Evolutionary conservation across 2,888 invertebrate genomes (phyloP).

Genomic region (Ethmia dodecea): DNA sequence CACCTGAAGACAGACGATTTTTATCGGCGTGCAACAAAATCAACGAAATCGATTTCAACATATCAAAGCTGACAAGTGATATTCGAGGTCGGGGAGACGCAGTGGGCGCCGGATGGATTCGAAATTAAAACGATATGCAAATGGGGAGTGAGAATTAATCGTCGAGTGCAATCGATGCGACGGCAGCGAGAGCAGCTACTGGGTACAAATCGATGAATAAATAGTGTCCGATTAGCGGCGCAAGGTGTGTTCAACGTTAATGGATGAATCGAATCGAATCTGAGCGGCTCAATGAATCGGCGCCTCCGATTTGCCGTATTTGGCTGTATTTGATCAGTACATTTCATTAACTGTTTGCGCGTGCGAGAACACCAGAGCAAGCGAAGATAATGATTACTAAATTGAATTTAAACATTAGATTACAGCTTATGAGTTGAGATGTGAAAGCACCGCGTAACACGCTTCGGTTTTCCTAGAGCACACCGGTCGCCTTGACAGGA

Average conservation of each 20-base stretch:
- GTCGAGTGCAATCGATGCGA: constrained; percentile 60
- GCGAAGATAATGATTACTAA: constrained; percentile 20
- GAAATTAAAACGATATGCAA: constrained; percentile 74
- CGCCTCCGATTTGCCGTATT: constrained; percentile 42
- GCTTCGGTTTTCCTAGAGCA: constrained; percentile 39
- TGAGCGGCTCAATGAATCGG: constrained; percentile 52
- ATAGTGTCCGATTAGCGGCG: constrained; percentile 61
- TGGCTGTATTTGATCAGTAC: constrained; percentile 40
- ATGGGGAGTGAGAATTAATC: constrained; percentile 63
- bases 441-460: constrained; percentile 51
- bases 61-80: constrained; percentile 58
- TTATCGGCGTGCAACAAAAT: constrained; percentile 53
- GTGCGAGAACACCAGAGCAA: no score
- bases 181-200: constrained; percentile 57
- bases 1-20: constrained; percentile 49
- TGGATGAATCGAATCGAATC: constrained; percentile 54
- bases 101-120: constrained; percentile 69
- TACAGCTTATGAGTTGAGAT: constrained; percentile 21
- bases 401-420: constrained; percentile 11
- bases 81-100: constrained; percentile 59
- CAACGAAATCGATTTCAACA: constrained; percentile 67
- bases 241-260: constrained; percentile 53
- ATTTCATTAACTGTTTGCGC: constrained; percentile 42
- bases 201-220: constrained; percentile 70
- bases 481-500: constrained; percentile 46